Base-by-base conservation (phyloP, 2,797 vertebrate species). In the Macroramphosus scolopax region DNA sequence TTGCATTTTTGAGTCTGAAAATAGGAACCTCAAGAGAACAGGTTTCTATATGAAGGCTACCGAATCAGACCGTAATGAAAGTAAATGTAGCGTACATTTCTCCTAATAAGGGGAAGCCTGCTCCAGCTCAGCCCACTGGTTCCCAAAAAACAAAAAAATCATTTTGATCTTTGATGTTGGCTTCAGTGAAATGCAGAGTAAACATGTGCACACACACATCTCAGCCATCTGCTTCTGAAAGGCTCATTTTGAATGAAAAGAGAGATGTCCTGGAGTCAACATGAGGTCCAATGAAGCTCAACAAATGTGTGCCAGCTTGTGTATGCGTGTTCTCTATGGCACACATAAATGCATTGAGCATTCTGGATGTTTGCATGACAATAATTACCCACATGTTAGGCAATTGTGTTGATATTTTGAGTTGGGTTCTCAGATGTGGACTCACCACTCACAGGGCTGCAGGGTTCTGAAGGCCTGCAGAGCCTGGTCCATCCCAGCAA, bases 391-490 rank as follows among this genome's bases (percentile, higher is more conserved):
- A 63, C 34, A 58, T 74, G 66, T 75, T 55, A 49, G 50, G 57
- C 56, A 79, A 79, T 46, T 68, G 66, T 65, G 66, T 56, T 68
- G 57, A 63, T 51, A 54, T 76, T 68, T 17, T 35, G 46, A 22
- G 8, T 69, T 15, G 39, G 4, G 31, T 63, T 74, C 68, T 50
- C 34, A 50, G 53, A 33, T 32, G 15, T 8, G 2, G 24, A 76
- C 88, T 85, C 87, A 97, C 96, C 96, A 97, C 58, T 98, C 95
- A 71, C 94, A 98, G 10, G 96, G 97, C 75, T 98, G 95, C 32
- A 98, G 86, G 5, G 95, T 91, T 15, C 97, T 82, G 87, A 98
- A 98, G 35, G 96, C 93, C 53, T 96, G 93, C 54, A 98, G 89
- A 38, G 94, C 88, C 25, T 91, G 89, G 57, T 99, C 96, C 97